Evolutionary conservation across 2,113 vertebrate genomes (phyloP).

Genomic region (Cercocebus atys): DNA sequence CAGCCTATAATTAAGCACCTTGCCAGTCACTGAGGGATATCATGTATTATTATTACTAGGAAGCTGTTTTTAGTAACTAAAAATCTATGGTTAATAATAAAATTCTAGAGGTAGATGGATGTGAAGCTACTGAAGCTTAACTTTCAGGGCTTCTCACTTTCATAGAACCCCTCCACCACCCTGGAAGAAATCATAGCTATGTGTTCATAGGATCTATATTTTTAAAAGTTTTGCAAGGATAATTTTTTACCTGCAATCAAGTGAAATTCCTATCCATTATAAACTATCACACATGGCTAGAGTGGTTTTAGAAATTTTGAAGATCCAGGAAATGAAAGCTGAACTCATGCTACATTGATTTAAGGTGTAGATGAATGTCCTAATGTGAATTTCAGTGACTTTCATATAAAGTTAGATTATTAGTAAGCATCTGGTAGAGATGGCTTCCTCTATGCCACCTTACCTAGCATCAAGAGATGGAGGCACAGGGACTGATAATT

Average conservation of each 20-base stretch:
- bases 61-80: slow-evolving; percentile 60
- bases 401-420: neutral
- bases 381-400: neutral
- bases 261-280: neutral
- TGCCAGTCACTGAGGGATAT: slow-evolving; percentile 62
- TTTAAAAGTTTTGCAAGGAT: neutral
- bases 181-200: neutral
- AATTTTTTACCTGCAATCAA: neutral
- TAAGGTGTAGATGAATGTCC: neutral
- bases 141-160: neutral
- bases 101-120: slow-evolving; percentile 13
- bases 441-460: neutral
- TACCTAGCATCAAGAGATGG: neutral
- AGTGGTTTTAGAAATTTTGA: neutral
- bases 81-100: slow-evolving; percentile 43
- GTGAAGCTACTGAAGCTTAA: neutral
- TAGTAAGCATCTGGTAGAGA: neutral
- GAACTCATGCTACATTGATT: neutral
- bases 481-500: neutral
- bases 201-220: neutral
- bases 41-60: slow-evolving; percentile 40
- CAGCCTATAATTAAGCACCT: slow-evolving; percentile 71
- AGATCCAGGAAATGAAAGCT: neutral
- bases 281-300: neutral
- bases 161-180: neutral